Evolutionary conservation across 2,797 vertebrate species (phyloP), one percentile per base, ranked within the genome.

Genomic region (Sebastes wilsoni): DNA sequence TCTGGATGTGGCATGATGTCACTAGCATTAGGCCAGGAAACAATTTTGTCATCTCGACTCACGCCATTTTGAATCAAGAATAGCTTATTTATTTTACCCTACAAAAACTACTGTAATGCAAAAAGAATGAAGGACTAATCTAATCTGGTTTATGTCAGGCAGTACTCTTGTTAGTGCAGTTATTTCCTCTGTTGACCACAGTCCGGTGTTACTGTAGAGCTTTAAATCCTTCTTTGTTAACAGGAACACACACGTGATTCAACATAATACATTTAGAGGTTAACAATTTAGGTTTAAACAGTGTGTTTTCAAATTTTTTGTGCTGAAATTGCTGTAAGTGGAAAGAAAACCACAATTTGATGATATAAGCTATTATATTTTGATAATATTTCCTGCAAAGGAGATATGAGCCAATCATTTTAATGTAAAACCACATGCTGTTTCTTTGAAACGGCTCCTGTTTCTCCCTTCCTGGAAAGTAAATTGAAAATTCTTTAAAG

Each of bases 1-100:
- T 55, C 79, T 81, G 89, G 88, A 92, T 88, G 87, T 85, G 86
- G 80, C 58, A 90, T 94, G 94, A 93, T 90, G 92, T 96, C 94
- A 94, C 79, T 80, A 49, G 74, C 79, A 54, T 70, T 73, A 73
- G 80, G 81, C 75, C 81, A 75, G 92, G 88, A 90, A 88, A 88
- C 88, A 62, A 83, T 79, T 88, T 83, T 38, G 25, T 16, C 55
- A 52, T 78, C 72, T 72, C 12, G 34, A 85, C 68, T 60, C 64
- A 74, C 67, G 68, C 75, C 75, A 68, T 73, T 82, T 77, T 71
- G 25, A 62, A 30, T 77, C 52, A 65, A 58, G 58, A 67, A 87
- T 66, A 77, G 27, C 23, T 70, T 77, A 77, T 85, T 92, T 88
- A 70, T 46, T 89, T 82, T 52, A 30, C 72, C 16, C 36, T 49